Evolutionary conservation across 2,888 invertebrate genomes (phyloP), one percentile per base, ranked within the genome.

Genomic region (Steinernema carpocapsae): DNA sequence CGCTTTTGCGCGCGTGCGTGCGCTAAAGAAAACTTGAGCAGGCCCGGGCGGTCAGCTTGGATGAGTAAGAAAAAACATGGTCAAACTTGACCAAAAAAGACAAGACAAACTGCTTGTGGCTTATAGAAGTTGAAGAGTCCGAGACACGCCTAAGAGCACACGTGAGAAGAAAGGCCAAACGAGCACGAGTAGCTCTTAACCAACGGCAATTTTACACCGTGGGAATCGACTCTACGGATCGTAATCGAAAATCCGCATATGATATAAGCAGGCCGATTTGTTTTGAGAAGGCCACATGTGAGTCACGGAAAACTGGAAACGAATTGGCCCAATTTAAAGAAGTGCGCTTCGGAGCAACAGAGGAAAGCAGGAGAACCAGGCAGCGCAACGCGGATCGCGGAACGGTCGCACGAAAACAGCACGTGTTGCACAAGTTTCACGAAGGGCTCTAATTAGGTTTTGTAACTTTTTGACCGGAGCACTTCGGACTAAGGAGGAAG

Each of bases 241-340:
- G 56, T 26, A 56, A 48, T 48, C 48, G 48, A 22, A 56, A 56
- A 22, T 56, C 56, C 56, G 6, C 56, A 56, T 56, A 56, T 56
- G 56, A 56, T 56, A 56, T 56, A 26, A 4, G 56, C 56, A 26
- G 26, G 56, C 6, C 14, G 56, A 43, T 43, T 43, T 43, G 43
- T 14, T 12, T 12, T 24, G 14, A 56, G 22, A 22, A 2, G 22
- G 56, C 56, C 56, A 56, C 56, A 56, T 56, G 56, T 56, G 56
- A 56, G 24, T 12, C 10, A 43, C 10, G n/a, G n/a, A n/a, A n/a
- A 6, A 48, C 10, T n/a, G 48, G 48, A 48, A 48, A 14, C 43
- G 43, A 56, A 56, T 56, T 56, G 56, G 56, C 24, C 56, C 26
- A 56, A 56, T 56, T 56, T 56, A 56, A 56, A 48, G n/a, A 48